Base-by-base conservation (phyloP, 2,888 invertebrate species). In the Oxytorus armatus region DNA sequence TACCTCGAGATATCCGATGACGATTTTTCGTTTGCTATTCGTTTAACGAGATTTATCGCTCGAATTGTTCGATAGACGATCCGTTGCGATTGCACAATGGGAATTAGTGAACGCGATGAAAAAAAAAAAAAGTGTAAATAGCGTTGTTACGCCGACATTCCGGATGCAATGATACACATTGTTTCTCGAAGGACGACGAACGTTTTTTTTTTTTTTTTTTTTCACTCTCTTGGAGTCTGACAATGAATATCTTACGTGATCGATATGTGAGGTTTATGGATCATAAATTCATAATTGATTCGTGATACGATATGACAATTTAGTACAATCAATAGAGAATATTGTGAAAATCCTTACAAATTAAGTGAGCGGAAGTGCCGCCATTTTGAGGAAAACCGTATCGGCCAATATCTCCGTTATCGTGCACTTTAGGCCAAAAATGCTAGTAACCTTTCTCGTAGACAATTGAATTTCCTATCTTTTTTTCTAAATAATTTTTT, bases 161-260 rank as follows among this genome's bases (percentile, higher is more conserved):
- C 72, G 44, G 66, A 73, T 36, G 66, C 57, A 53, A 66, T 18
- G 36, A 39, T n/a, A 69, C 68, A 51, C 65, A 74, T 79, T 63
- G 65, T 69, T 10, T 39, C 63, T 79, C 59, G 74, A 74, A 79
- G 70, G 49, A 63, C 77, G 39, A 44, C 18, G 23, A 57, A 21
- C 51, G n/a, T 66, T 78, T 61, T 25, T 23, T 18, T 21, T 51
- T 51, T 63, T 55, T 55, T 55, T 36, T 66, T 16, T 63, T 61
- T 39, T 61, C 42, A 11, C 42, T 5, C 29, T 3, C 2, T 29
- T 2, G 29, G 29, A 2, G 29, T 29, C 5, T 29, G 2, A 29
- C 29, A 5, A 29, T 29, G 5, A 29, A 29, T 29, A 29, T 29
- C 29, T 29, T 29, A 5, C 29, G 29, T 5, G 29, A 29, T 29